A percentile compares a stretch with the other conserved stretches of the same genome.
These are phyloP conservation scores for Hymenochirus boettgeri DNA, from an alignment of 2,113 vertebrate genomes.

Conservation along the genomic window DNA sequence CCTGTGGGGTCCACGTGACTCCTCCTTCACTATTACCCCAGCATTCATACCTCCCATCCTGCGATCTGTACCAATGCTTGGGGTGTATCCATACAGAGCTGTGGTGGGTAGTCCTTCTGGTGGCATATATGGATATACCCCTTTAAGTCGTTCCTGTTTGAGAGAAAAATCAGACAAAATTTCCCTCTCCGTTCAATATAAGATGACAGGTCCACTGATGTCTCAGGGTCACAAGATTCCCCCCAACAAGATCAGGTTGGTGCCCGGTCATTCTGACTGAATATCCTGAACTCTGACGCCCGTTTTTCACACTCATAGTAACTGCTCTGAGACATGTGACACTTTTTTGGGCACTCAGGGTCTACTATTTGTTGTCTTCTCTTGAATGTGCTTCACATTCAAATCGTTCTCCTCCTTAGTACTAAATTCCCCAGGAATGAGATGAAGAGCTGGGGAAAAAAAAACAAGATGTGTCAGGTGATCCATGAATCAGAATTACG, in stretches of 20 bases:
- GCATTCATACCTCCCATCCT: slow-evolving; percentile 52
- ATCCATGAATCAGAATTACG: too few relatives aligned
- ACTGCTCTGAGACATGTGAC: slow-evolving; percentile 60
- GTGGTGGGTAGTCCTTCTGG: slow-evolving; percentile 46
- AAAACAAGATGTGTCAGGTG: too few relatives aligned
- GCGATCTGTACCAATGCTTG: slow-evolving; percentile 54
- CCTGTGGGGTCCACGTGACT: slow-evolving; percentile 49
- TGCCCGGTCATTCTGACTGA: slow-evolving; percentile 32
- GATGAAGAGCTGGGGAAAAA: neutral
- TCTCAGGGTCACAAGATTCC: slow-evolving; percentile 59
- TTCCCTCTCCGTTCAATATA: slow-evolving; percentile 61
- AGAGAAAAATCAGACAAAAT: slow-evolving; percentile 57
- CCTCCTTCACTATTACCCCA: slow-evolving; percentile 58
- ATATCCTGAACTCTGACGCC: slow-evolving; percentile 51
- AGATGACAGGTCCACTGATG: slow-evolving; percentile 57
- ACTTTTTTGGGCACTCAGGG: too few relatives aligned
- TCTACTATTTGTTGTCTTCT: slow-evolving; percentile 33
- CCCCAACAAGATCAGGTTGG: slow-evolving; percentile 47
- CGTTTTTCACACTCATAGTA: slow-evolving; percentile 60
- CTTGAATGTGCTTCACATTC: neutral
- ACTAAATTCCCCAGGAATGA: slow-evolving; percentile 43
- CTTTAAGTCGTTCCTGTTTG: slow-evolving; percentile 48
- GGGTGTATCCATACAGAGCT: slow-evolving; percentile 49
- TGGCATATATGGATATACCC: slow-evolving; percentile 50
- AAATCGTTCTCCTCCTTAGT: slow-evolving; percentile 11